Base-by-base conservation (phyloP, 2,888 invertebrate species). In the Eupithecia subumbrata region DNA sequence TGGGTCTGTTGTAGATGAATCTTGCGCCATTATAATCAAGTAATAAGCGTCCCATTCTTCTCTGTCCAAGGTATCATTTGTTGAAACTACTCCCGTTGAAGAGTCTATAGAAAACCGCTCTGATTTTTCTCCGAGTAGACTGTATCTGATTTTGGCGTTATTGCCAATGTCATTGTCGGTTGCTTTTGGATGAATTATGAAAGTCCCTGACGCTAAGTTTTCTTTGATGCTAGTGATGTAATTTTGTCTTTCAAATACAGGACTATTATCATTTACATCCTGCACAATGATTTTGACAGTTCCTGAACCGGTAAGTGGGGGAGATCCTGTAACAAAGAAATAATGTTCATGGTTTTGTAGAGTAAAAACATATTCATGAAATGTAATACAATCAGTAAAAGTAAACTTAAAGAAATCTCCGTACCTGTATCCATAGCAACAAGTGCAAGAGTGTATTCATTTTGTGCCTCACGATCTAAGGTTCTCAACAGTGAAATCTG, bases 391-490 rank as follows among this genome's bases (percentile, higher is more conserved):
- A 11, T 56, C 52, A n/a, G 52, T 22, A 22, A 56, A 56, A 22
- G 9, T 56, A 3, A 37, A 37, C 4, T 37, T 37, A 37, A 37
- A 22, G 8, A 56, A 56, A 60, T 60, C 14, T 37, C 37, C 37
- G 96, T 93, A 98, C 98, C 98, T 83, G 98, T 98, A 95, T 98
- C 98, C 98, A 98, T 98, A 77, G 98, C 98, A 78, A 98, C 98
- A 72, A 98, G 95, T 4, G 98, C 97, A 81, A 98, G 95, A 72
- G 97, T 96, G 88, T 98, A 98, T 92, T 98, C 97, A 78, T 97
- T 96, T 86, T 98, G 97, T 79, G 96, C 92, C 95, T 98, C 98
- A 72, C 98, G 96, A 92, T 98, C 98, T 86, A 98, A 93, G 0
- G 98, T 97, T 84, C 97, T 95, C 83, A 98, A 95, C 82, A 98